Base-by-base conservation (phyloP, 2,888 invertebrate genomes). In the Archips xylosteana region DNA sequence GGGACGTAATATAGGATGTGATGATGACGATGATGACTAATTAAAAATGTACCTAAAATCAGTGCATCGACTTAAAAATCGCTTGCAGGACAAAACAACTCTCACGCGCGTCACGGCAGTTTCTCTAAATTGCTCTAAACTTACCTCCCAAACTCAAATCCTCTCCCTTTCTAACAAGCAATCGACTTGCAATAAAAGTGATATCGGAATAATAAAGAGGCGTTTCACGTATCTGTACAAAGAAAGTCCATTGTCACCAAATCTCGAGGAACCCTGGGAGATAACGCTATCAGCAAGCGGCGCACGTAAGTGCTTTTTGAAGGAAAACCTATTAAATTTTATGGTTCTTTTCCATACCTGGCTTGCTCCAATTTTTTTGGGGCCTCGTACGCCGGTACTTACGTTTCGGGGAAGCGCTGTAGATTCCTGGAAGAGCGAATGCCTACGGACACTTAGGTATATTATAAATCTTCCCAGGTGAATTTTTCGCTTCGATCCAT, bases 291-390 rank as follows among this genome's bases (percentile, higher is more conserved):
- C 88, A 80, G 87, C 82, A 92, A 80, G 81, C 92, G 75, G 54
- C 83, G 86, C 92, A 92, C 92, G 92, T 92, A 89, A 88, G 87
- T 86, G 80, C 85, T 91, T 92, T 91, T 92, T 91, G 90, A 85
- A 88, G 92, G 91, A 92, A 93, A 92, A 86, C 91, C 89, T 92
- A 93, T 93, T 92, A 92, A 94, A 91, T 93, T 94, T 94, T 92
- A 93, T 89, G 92, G 85, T 84, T 87, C 90, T 92, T 92, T 91
- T 92, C 92, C 93, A 92, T 92, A 92, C 91, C 83, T 84, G 92
- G 84, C 83, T 83, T 93, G 93, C 92, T 93, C 94, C 92, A 94
- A 91, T 93, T 94, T 93, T 91, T 92, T 92, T 84, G 82, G 77
- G 76, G 77, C 74, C 71, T 73, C 77, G 76, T 65, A 75, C 76